Base-by-base conservation (phyloP, 1,140 invertebrate species). In the Musca domestica region DNA sequence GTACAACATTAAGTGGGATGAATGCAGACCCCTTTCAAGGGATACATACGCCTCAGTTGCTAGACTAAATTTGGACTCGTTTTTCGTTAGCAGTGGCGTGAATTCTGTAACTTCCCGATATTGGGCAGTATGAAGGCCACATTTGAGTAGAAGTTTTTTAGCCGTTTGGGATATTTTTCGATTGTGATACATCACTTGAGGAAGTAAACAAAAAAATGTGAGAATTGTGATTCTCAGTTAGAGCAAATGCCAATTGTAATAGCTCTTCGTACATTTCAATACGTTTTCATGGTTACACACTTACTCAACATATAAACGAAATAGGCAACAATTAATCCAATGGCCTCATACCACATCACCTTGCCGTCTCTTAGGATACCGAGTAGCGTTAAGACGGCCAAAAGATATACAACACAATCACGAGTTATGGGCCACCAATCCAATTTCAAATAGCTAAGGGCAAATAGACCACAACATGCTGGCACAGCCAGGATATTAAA, bases 401-500 rank as follows among this genome's bases (percentile, higher is more conserved):
- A 81, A 0, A 88, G 87, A 77, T 96, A 97, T 74, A 93, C 92
- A 4, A 93, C 72, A 73, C 90, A 93, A 82, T 97, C 95, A 71
- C 95, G 85, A 14, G 91, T 91, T 17, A 96, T 86, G 2, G 95
- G 93, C 92, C 92, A 96, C 92, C 93, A 95, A 15, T 74, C 69
- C 41, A 77, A 27, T 17, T 68, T 54, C 0, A 19, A 14, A 25
- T 47, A 17, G 52, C 56, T 23, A 7, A 12, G 14, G 20, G 20
- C 73, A 71, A 91, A 89, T 3, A 96, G 86, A n/a, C 93, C 94
- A 78, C 94, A 96, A 72, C 93, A 90, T n/a, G 92, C 92, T 6
- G 92, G 90, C 3, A 96, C 93, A 46, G 92, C 94, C 46, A 96
- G 86, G 64, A 96, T 90, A 84, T 96, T 97, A 83, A 96, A 96